Evolutionary conservation across 2,797 vertebrate species (phyloP), one percentile per base, ranked within the genome.

Genomic region (Loris lydekkerianus): DNA sequence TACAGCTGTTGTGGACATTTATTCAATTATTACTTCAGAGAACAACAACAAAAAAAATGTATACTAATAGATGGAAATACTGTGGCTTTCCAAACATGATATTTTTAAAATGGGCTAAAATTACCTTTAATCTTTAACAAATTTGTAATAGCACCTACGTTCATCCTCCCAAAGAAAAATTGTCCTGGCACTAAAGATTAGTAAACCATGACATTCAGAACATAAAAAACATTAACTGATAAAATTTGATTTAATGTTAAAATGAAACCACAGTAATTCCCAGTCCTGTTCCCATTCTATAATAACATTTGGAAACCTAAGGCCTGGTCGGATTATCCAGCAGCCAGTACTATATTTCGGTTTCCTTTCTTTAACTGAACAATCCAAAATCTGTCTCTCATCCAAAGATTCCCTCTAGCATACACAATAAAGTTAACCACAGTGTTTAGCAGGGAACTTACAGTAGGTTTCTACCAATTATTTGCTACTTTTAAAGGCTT

Each of bases 341-440:
- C 0, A 5, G 31, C 2, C 8, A 37, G 5, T 9, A 7, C 11
- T 20, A 0, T 1, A 0, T 18, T 43, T 46, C 37, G 25, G 0
- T 34, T 73, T 86, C 18, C 4, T 25, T 10, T 72, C 49, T 56
- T 58, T 67, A 67, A 10, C 31, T 17, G 46, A 53, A 29, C 29
- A 34, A 56, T 15, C 29, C 11, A 63, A 58, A 27, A 15, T 56
- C 5, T 4, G 7, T 23, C 61, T 27, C 67, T 80, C 23, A 60
- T 60, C 53, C 29, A 75, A 37, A 37, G 29, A 20, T 46, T 40
- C 60, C 75, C 1, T n/a, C 58, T 65, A 27, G 40, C n/a, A 25
- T n/a, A 23, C 53, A 31, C 53, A 75, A 75, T 43, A 73, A 86
- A 56, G 5, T 7, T 80, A 78, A 70, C 31, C 27, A 7, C 34